Evolutionary conservation across 2,797 vertebrate species (phyloP), one percentile per base, ranked within the genome.

Genomic region (Miichthys miiuy): DNA sequence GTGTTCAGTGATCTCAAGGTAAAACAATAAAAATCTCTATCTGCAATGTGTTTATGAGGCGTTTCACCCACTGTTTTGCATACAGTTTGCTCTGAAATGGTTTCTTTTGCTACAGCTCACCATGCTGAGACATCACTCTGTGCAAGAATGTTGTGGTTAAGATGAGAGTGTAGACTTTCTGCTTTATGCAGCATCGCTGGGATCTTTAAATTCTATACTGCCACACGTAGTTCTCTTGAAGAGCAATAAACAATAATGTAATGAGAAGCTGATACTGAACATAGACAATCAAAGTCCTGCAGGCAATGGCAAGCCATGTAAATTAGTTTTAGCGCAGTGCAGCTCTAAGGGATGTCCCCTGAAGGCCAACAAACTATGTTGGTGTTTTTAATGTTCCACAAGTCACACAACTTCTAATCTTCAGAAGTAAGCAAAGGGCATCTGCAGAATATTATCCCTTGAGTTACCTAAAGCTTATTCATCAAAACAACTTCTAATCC

Each of bases 401-500:
- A 69, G 20, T 86, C 81, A 73, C 82, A 80, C 68, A 84, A 85
- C 50, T 87, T 83, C 48, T 88, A 84, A 88, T 86, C 75, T 78
- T 64, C 21, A 86, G 58, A 75, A 73, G 56, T 81, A 88, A 78
- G 77, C 73, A 83, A 83, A 68, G 72, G 71, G 52, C 61, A 88
- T 86, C 62, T 81, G 76, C 68, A 81, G 70, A 81, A 78, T 76
- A 77, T 83, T 76, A 82, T 88, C 79, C 79, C 57, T 46, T 8
- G 56, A 91, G 75, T 85, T 85, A 82, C 77, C 51, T 72, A 77
- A 71, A 82, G 77, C 75, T 80, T 84, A 73, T 88, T 83, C 81
- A 84, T 91, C 87, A 92, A 90, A 92, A 88, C 83, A 89, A 81
- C 77, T 82, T 84, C 72, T 92, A 94, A 94, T 92, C 90, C 93